Evolutionary conservation across 2,113 vertebrate genomes (phyloP).

Genomic region (Brevimyrus niger): DNA sequence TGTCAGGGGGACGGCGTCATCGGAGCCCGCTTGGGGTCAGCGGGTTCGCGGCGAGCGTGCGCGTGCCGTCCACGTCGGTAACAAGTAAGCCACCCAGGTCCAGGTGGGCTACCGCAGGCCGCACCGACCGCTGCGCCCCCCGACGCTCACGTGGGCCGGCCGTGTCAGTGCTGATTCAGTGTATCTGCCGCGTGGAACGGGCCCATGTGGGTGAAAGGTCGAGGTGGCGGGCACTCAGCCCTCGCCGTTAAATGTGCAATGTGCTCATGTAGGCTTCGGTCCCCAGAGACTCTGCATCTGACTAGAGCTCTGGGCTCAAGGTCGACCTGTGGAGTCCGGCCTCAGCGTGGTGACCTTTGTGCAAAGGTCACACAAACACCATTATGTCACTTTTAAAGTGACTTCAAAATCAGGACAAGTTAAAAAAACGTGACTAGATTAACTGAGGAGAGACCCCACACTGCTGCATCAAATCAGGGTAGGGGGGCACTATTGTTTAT

Average conservation of each 20-base stretch:
- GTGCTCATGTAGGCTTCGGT: not conserved
- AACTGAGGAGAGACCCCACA: not conserved
- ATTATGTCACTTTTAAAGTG: not conserved
- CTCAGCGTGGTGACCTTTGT: not conserved
- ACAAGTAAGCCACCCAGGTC: not conserved
- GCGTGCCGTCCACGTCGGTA: not conserved
- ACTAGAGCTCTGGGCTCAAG: not conserved
- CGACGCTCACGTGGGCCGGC: not conserved
- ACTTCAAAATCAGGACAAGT: not conserved
- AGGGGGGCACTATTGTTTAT: not conserved
- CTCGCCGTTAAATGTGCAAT: not conserved
- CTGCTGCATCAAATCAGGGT: not conserved
- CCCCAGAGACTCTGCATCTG: not conserved
- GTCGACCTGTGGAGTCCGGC: not conserved
- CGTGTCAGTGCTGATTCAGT: not conserved
- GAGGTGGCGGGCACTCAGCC: not conserved
- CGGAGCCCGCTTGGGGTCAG: not conserved
- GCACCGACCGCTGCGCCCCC: not conserved
- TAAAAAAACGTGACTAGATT: not conserved
- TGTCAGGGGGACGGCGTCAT: no score
- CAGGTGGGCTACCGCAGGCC: not conserved
- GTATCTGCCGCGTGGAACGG: not conserved
- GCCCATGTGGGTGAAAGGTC: conserved; percentile 8
- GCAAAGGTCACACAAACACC: not conserved
- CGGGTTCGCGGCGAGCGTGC: not conserved